Conservation (phyloP, 2,113 vertebrate species). For the Willisornis vidua region DNA sequence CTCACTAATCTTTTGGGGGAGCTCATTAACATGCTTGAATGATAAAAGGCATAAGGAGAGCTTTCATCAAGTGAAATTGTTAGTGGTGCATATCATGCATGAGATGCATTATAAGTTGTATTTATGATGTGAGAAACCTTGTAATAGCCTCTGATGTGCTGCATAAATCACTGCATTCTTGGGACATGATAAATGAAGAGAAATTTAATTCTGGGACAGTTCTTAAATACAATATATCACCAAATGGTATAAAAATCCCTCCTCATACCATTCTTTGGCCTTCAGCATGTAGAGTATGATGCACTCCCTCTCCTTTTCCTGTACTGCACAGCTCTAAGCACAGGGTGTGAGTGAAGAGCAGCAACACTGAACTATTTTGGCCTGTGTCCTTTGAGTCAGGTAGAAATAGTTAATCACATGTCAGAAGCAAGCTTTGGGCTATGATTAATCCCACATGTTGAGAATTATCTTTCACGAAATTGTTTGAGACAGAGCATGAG, state of each 20-base stretch:
- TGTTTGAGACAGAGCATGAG: background rate
- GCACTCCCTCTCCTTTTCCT: background rate
- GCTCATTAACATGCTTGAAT: slow-evolving; percentile 37
- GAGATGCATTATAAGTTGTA: slow-evolving; percentile 3
- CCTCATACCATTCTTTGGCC: background rate
- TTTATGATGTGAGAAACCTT: slow-evolving; percentile 30
- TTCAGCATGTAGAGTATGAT: background rate
- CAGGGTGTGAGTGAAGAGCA: background rate
- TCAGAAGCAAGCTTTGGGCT: background rate
- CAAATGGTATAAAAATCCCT: background rate
- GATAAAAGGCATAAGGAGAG: slow-evolving; percentile 31
- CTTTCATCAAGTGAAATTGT: slow-evolving; percentile 19
- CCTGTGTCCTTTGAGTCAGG: background rate
- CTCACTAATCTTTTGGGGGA: slow-evolving; percentile 20
- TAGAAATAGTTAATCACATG: background rate
- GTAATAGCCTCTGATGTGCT: background rate
- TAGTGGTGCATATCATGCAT: background rate
- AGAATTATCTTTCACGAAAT: background rate
- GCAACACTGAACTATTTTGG: background rate
- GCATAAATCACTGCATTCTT: slow-evolving; percentile 16
- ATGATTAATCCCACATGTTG: background rate
- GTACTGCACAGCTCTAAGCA: background rate
- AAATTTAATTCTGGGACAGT: background rate
- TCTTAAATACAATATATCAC: background rate
- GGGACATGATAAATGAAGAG: background rate